Percentiles rank a stretch among this genome's conserved stretches.
Conservation (phyloP, 2,113 vertebrate species). For the Calidris pugnax region DNA sequence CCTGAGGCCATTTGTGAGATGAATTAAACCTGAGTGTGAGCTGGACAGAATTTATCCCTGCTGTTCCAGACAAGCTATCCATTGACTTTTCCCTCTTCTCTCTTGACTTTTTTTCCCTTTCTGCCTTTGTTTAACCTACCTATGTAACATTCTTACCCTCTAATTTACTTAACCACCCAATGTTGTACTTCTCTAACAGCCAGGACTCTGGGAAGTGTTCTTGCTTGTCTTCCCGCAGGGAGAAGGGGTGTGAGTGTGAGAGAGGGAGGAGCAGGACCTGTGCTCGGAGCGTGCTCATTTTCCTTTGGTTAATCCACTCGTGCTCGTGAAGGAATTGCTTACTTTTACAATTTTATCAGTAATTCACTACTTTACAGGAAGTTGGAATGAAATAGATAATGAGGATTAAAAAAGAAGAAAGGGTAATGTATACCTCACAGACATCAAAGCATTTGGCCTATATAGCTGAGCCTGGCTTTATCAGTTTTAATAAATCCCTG, state of each 20-base stretch:
- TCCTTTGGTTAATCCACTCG: background rate
- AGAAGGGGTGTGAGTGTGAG: background rate
- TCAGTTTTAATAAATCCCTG: conserved; percentile 67
- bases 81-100: background rate
- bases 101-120: background rate
- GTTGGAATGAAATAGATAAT: conserved; percentile 58
- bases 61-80: background rate
- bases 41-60: background rate
- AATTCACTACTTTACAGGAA: conserved; percentile 44
- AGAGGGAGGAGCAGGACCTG: background rate
- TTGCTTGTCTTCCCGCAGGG: background rate
- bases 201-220: background rate
- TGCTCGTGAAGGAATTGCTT: conserved; percentile 17
- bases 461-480: conserved; percentile 50
- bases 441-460: conserved; percentile 68
- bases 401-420: conserved; percentile 62
- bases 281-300: background rate
- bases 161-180: background rate
- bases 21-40: background rate
- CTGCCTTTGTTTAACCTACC: background rate
- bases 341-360: conserved; percentile 43
- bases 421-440: conserved; percentile 31
- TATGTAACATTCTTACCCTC: background rate
- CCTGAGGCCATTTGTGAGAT: background rate
- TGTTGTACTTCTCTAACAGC: background rate